phyloP scores from a whole-genome alignment of 1,140 invertebrate genomes.

The Heliconius hermathena region DNA sequence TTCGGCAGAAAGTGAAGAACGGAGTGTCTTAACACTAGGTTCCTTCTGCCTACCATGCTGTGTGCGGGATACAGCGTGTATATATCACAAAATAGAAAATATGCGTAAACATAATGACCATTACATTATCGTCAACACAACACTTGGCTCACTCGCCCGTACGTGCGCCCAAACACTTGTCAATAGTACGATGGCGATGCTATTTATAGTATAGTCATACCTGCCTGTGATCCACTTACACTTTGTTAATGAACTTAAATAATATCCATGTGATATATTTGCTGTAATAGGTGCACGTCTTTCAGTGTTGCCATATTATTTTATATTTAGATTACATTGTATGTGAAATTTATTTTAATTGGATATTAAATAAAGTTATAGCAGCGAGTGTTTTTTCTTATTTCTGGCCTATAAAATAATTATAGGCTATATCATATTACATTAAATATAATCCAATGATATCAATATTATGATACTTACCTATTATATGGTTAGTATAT shows the following conservation, averaged over 20 bases:
- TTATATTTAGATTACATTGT: no score
- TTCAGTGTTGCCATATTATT: background rate
- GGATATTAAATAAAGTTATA: no score
- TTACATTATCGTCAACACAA: background rate
- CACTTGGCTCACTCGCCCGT: background rate
- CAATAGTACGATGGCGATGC: background rate
- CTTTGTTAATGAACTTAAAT: conserved; percentile 8
- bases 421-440: no score
- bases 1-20: no score
- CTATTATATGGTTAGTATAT: no score
- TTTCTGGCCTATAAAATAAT: no score
- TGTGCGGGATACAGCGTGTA: background rate
- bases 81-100: background rate
- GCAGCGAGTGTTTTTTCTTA: no score
- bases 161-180: background rate
- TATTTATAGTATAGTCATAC: background rate
- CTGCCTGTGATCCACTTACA: background rate
- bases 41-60: no score
- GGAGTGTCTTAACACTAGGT: no score
- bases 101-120: background rate
- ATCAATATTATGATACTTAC: no score
- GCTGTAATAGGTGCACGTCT: background rate
- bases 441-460: no score
- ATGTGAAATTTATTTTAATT: no score
- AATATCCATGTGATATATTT: background rate